phyloP scores from a whole-genome alignment of 2,888 invertebrate genomes.

The Ochropleura leucogaster region DNA sequence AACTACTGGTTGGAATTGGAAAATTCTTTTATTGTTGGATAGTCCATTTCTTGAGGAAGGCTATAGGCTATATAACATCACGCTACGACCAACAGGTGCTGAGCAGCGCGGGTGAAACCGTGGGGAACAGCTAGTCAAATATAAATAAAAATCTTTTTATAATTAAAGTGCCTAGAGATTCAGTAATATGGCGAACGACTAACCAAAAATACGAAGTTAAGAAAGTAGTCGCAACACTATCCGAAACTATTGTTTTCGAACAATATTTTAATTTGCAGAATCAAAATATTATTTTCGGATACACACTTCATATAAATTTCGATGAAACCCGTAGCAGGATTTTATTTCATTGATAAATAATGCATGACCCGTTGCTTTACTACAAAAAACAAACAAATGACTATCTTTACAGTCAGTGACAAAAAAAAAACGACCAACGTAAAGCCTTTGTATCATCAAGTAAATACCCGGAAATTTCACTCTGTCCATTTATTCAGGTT shows the following conservation, averaged over 20 bases:
- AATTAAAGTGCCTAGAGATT: too few species aligned
- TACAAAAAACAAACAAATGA: not conserved
- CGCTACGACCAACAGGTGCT: too few species aligned
- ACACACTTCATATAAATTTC: not conserved
- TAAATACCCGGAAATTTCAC: conserved; percentile 15
- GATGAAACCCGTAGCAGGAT: not conserved
- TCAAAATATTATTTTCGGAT: too few species aligned
- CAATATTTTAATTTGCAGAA: too few species aligned
- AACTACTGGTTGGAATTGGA: too few species aligned
- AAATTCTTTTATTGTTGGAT: too few species aligned
- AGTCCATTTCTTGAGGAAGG: too few species aligned
- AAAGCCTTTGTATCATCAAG: conserved; percentile 20
- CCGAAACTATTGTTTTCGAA: not conserved
- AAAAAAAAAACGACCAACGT: conserved; percentile 1
- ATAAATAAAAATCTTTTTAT: too few species aligned
- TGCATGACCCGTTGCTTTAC: not conserved
- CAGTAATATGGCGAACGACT: not conserved
- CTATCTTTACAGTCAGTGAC: not conserved
- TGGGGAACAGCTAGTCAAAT: too few species aligned
- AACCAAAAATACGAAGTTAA: not conserved
- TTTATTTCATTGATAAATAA: not conserved
- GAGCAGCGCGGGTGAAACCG: too few species aligned
- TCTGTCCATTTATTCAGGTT: not conserved
- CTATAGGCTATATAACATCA: too few species aligned
- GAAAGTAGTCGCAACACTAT: not conserved